A percentile compares a stretch with the other conserved stretches of the same genome.
phyloP scores from a whole-genome alignment of 2,797 vertebrate species.

The Cirrhinus molitorella region DNA sequence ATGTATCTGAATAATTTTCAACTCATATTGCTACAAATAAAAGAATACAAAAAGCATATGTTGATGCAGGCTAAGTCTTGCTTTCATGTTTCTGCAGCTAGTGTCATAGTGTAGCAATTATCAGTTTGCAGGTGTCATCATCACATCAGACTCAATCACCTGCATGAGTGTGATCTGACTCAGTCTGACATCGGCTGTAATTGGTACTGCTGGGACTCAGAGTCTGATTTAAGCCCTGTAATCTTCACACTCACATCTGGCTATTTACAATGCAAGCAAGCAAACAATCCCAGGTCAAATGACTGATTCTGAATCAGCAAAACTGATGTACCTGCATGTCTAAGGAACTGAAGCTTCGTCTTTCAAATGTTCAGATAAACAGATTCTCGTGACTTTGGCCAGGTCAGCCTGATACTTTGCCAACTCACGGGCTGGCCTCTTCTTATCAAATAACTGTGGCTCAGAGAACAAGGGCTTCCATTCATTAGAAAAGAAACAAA shows the following conservation, averaged over 20 bases:
- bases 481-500: constrained; percentile 50
- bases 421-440: neutral
- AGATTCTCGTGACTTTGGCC: neutral
- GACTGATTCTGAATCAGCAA: constrained; percentile 19
- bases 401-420: constrained; percentile 19
- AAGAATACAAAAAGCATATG: neutral
- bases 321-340: neutral
- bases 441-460: constrained; percentile 21
- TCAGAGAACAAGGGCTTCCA: constrained; percentile 39
- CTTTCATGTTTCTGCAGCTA: neutral
- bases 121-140: neutral
- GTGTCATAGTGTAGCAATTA: neutral
- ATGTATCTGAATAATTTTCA: neutral
- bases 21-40: neutral
- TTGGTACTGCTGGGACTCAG: constrained; percentile 9
- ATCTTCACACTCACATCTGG: neutral
- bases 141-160: constrained; percentile 1
- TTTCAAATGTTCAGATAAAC: neutral
- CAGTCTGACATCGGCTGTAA: constrained; percentile 1
- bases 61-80: neutral
- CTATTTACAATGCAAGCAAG: neutral
- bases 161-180: constrained; percentile 3
- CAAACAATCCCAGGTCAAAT: neutral
- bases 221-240: neutral
- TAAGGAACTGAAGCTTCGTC: neutral